phyloP scores from a whole-genome alignment of 2,888 invertebrate genomes.

The Tillus elongatus region DNA sequence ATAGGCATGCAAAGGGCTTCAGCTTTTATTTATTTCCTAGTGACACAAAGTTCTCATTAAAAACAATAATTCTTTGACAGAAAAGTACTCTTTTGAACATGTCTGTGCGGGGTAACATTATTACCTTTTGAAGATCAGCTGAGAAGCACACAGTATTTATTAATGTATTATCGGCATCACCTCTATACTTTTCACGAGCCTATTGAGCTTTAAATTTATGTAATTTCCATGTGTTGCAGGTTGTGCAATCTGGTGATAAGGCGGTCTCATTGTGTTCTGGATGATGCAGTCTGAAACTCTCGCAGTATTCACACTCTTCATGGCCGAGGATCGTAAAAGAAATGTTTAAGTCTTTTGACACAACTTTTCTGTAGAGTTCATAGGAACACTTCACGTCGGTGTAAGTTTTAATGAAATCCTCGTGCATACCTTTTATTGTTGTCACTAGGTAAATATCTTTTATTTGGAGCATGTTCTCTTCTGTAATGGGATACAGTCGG shows the following conservation, averaged over 20 bases:
- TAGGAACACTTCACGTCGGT: too few relatives aligned
- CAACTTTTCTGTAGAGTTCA: too few relatives aligned
- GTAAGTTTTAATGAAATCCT: too few relatives aligned
- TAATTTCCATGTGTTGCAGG: constrained; percentile 8
- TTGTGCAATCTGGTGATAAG: constrained; percentile 8
- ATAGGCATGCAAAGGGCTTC: constrained; percentile 6
- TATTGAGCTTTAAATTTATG: constrained; percentile 10
- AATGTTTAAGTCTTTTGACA: too few relatives aligned
- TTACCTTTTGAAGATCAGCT: too few relatives aligned
- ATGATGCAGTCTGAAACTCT: too few relatives aligned
- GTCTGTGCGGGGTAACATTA: constrained; percentile 7
- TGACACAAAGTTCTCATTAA: constrained; percentile 11
- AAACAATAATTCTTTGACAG: constrained; percentile 8
- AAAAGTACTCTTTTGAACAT: constrained; percentile 11
- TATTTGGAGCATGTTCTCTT: too few relatives aligned
- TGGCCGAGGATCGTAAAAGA: constrained; percentile 11
- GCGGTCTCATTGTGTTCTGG: constrained; percentile 11
- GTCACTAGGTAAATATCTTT: too few relatives aligned
- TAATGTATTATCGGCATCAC: constrained; percentile 8
- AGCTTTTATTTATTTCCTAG: neutral
- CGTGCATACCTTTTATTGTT: too few relatives aligned
- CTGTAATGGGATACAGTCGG: too few relatives aligned
- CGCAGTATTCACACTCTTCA: too few relatives aligned
- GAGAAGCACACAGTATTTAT: constrained; percentile 9
- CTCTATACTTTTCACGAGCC: constrained; percentile 6